Base-by-base conservation (phyloP, 2,888 invertebrate genomes). In the Agonopterix subpropinquella region DNA sequence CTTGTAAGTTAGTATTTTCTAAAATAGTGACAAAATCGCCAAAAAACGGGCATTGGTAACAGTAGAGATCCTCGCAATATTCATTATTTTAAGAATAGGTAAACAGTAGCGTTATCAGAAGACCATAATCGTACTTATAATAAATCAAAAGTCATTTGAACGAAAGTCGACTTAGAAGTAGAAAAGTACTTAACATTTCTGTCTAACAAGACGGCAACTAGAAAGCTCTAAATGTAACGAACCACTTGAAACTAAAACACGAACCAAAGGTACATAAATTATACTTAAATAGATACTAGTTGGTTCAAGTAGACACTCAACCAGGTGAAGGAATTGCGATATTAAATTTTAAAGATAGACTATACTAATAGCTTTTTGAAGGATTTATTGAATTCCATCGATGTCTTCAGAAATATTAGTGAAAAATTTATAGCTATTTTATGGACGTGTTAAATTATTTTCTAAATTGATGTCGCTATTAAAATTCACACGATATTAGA, bases 211-310 rank as follows among this genome's bases (percentile, higher is more conserved):
- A 61, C 64, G 57, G 65, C 56, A 50, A 55, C 69, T 65, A 67
- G 67, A 58, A 61, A 60, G 55, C 67, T 62, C 28, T 28, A 28
- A 28, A 28, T 28, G 28, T 28, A 59, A 57, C 58, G 52, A 61
- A 57, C 70, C 79, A 78, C 80, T 80, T 73, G 74, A 78, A 68
- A 56, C 64, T 57, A 62, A 68, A 61, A 66, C 54, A 64, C 28
- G 59, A 62, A 66, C 63, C 61, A 62, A 64, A 61, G 52, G 62
- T 57, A 62, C 69, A 77, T 80, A 80, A 80, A 80, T 80, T 71
- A 80, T 67, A 64, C 65, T 64, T 70, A 81, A 80, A 77, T 72
- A 78, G 77, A 75, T 68, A 59, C 70, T 67, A 55, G 66, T 65
- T 70, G 65, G 53, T 62, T 68, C 62, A 72, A 77, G 77, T 70